A percentile compares a stretch with the other conserved stretches of the same genome.
These are phyloP conservation scores for Hippopotamus amphibius DNA, from an alignment of 2,113 vertebrate species.

Conservation along the genomic window DNA sequence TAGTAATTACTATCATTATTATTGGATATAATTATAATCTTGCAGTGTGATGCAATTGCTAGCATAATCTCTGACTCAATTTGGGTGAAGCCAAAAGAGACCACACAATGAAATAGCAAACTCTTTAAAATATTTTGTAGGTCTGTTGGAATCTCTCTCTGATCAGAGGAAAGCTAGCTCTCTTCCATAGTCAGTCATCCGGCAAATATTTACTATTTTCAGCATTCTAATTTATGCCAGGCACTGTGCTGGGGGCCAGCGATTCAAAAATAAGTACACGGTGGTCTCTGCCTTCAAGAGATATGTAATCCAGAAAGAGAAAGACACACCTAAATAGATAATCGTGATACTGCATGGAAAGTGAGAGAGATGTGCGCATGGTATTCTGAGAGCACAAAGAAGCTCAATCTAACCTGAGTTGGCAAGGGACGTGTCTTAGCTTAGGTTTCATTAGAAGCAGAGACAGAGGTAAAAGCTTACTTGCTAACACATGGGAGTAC, in stretches of 20 bases:
- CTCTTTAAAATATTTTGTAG: not conserved
- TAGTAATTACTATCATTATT: conserved; percentile 36
- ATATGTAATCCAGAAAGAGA: not conserved
- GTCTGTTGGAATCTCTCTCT: conserved; percentile 31
- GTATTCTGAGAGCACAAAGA: not conserved
- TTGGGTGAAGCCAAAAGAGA: conserved; percentile 41
- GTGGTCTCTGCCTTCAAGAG: conserved; percentile 6
- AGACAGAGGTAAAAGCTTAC: not conserved
- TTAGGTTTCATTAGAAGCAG: not conserved
- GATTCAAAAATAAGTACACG: conserved; percentile 13
- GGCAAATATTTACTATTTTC: conserved; percentile 55
- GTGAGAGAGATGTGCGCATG: rapidly evolving
- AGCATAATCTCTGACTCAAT: not conserved
- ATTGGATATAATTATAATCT: conserved; percentile 29
- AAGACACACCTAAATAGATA: not conserved
- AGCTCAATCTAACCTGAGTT: not conserved
- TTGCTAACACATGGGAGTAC: not conserved
- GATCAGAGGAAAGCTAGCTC: conserved; percentile 18
- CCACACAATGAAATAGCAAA: not conserved
- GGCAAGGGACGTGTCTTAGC: not conserved
- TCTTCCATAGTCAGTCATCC: conserved; percentile 13
- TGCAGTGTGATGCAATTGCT: not conserved
- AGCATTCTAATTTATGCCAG: conserved; percentile 57
- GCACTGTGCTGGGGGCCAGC: not conserved
- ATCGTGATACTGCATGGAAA: not conserved